Conservation (phyloP, 2,113 vertebrate species). For the Accipiter virgatus region DNA sequence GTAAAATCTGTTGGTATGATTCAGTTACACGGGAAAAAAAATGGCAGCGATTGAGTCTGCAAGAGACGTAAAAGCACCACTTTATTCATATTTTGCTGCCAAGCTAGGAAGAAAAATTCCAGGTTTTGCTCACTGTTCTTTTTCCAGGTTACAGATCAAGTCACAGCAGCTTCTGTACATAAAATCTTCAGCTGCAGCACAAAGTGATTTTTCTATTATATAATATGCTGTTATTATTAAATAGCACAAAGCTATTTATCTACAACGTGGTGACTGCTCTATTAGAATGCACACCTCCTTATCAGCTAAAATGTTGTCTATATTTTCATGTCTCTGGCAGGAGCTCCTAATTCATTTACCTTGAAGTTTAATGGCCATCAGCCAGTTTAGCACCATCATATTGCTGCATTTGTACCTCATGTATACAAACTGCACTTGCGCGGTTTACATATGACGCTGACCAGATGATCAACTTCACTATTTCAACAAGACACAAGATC, state of each 20-base stretch:
- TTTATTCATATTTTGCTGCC: background rate
- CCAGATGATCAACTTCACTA: background rate
- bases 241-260: background rate
- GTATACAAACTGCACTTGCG: background rate
- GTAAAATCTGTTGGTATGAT: background rate
- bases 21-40: background rate
- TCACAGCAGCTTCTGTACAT: background rate
- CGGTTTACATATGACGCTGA: background rate
- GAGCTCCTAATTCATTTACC: background rate
- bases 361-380: background rate
- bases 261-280: background rate
- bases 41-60: background rate
- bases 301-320: background rate
- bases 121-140: background rate
- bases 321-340: background rate
- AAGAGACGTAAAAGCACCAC: background rate
- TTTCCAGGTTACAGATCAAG: background rate
- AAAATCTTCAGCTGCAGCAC: background rate
- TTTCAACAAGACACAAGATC: background rate
- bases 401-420: background rate
- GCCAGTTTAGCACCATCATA: background rate
- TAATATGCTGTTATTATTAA: too few relatives aligned
- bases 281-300: background rate
- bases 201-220: background rate
- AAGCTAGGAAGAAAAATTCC: background rate